Conservation (phyloP, 2,888 invertebrate species). For the Adelphocoris suturalis region DNA sequence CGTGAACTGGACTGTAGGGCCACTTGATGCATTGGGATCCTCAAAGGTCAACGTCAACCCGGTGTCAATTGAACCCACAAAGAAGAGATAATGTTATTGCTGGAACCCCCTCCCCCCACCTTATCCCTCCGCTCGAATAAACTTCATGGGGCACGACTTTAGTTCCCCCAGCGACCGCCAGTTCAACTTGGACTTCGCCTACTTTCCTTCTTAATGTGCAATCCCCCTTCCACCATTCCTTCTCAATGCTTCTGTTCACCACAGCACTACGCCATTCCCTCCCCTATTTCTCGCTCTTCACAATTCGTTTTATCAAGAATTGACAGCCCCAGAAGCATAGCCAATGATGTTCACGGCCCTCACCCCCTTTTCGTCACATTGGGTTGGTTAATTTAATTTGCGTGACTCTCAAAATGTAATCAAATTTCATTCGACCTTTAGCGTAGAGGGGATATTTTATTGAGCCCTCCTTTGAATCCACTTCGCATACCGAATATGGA, state of each 20-base stretch:
- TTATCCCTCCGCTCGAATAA: slow-evolving; percentile 1
- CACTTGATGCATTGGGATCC: neutral
- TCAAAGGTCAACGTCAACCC: neutral
- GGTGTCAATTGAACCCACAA: neutral
- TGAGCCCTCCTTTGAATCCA: too few species aligned
- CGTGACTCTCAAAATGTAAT: neutral
- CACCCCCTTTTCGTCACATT: neutral
- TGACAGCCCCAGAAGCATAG: neutral
- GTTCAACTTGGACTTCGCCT: neutral
- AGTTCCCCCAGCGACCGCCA: neutral
- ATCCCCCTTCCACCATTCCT: neutral
- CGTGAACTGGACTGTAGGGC: neutral
- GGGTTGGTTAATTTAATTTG: neutral
- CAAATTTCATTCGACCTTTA: neutral
- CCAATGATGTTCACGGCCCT: neutral
- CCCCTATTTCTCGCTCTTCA: neutral
- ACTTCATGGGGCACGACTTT: neutral
- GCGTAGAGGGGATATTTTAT: neutral
- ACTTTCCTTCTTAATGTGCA: slow-evolving; percentile 17
- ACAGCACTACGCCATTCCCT: neutral
- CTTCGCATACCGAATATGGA: too few species aligned
- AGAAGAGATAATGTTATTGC: slow-evolving; percentile 39
- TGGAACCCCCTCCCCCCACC: neutral
- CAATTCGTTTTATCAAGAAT: slow-evolving; percentile 33
- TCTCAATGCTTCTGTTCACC: neutral